Base-by-base conservation (phyloP, 2,888 invertebrate genomes). In the Lottia scabra region DNA sequence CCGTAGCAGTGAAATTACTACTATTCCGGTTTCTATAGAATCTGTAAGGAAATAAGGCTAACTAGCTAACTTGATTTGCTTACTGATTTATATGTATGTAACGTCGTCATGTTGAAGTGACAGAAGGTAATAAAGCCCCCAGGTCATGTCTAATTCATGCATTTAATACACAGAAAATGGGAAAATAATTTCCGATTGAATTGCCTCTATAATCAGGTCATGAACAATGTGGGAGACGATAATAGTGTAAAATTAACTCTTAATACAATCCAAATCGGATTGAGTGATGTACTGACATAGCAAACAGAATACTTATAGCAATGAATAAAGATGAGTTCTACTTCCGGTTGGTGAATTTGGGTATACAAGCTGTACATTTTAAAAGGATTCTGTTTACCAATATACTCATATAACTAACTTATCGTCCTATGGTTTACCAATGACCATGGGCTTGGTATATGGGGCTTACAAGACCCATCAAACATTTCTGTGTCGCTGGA, bases 81-180 rank as follows among this genome's bases (percentile, higher is more conserved):
- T 6, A 19, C 56, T 56, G 56, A 56, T 56, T 56, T 56, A 56
- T 56, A 56, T 56, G 56, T 56, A 56, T 56, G 56, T 56, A 56
- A 56, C 56, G 56, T 56, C 38, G 38, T 38, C 38, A 38, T 38
- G 38, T 38, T 38, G 38, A 38, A 38, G 38, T 38, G 38, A 38
- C 38, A 38, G 38, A 38, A 38, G 38, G 38, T 38, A 38, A 38
- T 38, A 38, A 23, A 56, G 56, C 19, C 56, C 56, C 23, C 19
- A 23, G 56, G 56, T 56, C 15, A 56, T 56, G 56, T 56, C 23
- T 23, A 19, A 56, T 56, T 56, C 38, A 38, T 38, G 38, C 56
- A 56, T 56, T 56, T 56, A 56, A 56, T 56, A 56, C 56, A 56
- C 23, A 56, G 56, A 56, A 56, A 56, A 56, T 56, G 56, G 56